Conservation (phyloP, 1,140 invertebrate genomes). For the Lordiphosa collinella region DNA sequence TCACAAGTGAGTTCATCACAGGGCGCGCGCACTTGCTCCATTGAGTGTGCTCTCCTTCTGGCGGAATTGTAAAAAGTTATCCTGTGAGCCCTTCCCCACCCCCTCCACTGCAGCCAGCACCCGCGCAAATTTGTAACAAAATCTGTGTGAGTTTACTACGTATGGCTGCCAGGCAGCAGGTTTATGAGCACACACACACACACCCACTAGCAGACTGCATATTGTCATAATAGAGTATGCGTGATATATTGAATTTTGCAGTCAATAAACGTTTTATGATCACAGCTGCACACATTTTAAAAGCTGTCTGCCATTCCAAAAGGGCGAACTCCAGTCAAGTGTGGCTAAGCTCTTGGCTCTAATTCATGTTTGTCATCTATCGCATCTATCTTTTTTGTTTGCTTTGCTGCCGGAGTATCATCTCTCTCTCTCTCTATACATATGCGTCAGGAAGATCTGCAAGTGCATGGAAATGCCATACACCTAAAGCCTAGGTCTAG, state of each 20-base stretch:
- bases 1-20: constrained; percentile 69
- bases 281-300: constrained; percentile 59
- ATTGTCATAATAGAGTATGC: constrained; percentile 70
- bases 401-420: background rate
- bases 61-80: constrained; percentile 55
- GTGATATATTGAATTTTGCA: constrained; percentile 78
- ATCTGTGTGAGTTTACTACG: constrained; percentile 44
- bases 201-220: constrained; percentile 34
- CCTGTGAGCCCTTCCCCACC: constrained; percentile 12
- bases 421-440: constrained; percentile 11
- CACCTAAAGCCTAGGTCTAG: constrained; percentile 6
- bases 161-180: constrained; percentile 26
- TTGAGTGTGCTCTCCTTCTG: constrained; percentile 15
- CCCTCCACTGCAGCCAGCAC: no score
- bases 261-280: constrained; percentile 73
- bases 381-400: no score
- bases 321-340: constrained; percentile 4
- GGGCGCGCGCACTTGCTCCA: constrained; percentile 35
- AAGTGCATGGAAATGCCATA: constrained; percentile 33
- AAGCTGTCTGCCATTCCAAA: background rate
- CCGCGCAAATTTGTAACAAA: constrained; percentile 54
- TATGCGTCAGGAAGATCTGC: background rate
- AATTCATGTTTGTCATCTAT: background rate
- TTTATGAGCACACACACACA: constrained; percentile 36
- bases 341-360: constrained; percentile 21